These are phyloP conservation scores for Mercenaria mercenaria DNA, from an alignment of 1,140 invertebrate genomes.

Conservation along the genomic window DNA sequence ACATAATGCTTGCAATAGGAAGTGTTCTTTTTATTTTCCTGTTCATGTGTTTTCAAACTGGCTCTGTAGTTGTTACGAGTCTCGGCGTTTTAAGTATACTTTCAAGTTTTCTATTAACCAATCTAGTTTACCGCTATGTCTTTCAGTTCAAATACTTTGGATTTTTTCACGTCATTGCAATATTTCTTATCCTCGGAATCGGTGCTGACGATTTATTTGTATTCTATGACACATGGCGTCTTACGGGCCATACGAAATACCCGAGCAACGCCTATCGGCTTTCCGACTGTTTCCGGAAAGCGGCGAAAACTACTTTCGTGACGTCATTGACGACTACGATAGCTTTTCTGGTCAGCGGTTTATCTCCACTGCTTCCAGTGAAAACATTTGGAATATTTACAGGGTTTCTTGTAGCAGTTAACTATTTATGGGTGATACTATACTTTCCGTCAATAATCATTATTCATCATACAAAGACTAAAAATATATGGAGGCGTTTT, in stretches of 20 bases:
- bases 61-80: conserved; percentile 57
- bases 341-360: conserved; percentile 79
- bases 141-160: conserved; percentile 81
- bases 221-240: conserved; percentile 80
- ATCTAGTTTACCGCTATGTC: conserved; percentile 78
- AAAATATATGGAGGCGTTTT: conserved; percentile 32
- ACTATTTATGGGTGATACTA: conserved; percentile 82
- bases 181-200: conserved; percentile 82
- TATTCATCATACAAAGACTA: conserved; percentile 75
- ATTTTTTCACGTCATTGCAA: conserved; percentile 80
- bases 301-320: conserved; percentile 79
- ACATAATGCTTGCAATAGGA: conserved; percentile 68
- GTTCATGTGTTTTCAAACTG: conserved; percentile 71
- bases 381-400: conserved; percentile 82
- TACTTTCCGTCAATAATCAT: conserved; percentile 83
- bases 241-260: conserved; percentile 68
- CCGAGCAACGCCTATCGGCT: conserved; percentile 77
- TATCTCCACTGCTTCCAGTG: conserved; percentile 78
- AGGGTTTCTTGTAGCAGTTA: conserved; percentile 78
- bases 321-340: conserved; percentile 82
- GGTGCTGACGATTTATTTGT: conserved; percentile 83
- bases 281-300: conserved; percentile 78
- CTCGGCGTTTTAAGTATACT: conserved; percentile 74
- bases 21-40: conserved; percentile 70
- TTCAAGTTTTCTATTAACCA: conserved; percentile 77